Evolutionary conservation across 1,140 invertebrate species (phyloP).

Genomic region (Varroa destructor): DNA sequence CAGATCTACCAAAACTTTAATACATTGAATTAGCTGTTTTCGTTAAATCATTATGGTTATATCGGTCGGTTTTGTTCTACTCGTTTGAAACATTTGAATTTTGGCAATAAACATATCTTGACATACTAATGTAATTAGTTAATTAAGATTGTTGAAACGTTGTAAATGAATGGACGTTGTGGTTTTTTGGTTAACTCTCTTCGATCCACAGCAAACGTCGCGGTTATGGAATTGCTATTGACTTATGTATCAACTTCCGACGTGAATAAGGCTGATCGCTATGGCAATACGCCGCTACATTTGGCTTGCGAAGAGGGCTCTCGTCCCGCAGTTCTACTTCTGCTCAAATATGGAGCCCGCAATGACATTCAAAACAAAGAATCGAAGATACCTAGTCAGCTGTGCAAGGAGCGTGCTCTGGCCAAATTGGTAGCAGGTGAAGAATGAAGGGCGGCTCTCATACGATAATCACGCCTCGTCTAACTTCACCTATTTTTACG

Average conservation of each 20-base stretch:
- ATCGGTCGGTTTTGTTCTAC: background rate
- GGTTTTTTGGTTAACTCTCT: too few species aligned
- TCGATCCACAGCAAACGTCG: too few species aligned
- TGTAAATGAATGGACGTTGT: too few species aligned
- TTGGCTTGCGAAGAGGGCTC: slow-evolving; percentile 7
- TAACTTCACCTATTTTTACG: too few species aligned
- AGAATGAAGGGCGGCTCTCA: too few species aligned
- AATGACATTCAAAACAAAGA: background rate
- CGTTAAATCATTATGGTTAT: too few species aligned
- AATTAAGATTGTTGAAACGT: too few species aligned
- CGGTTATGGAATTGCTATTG: too few species aligned
- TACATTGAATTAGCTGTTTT: too few species aligned
- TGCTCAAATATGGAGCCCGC: slow-evolving; percentile 3
- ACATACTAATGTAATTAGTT: background rate
- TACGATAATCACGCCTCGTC: too few species aligned
- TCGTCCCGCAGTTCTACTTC: background rate
- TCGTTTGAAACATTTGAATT: background rate
- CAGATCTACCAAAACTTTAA: background rate
- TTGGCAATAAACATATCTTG: background rate
- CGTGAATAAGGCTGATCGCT: background rate
- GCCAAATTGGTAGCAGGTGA: background rate
- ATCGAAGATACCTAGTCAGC: background rate
- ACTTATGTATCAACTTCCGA: background rate
- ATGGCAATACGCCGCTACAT: slow-evolving; percentile 3
- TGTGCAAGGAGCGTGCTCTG: background rate